A percentile compares a stretch with the other conserved stretches of the same genome.
Conservation (phyloP, 1,140 invertebrate genomes). For the Diachasma alloeum region DNA sequence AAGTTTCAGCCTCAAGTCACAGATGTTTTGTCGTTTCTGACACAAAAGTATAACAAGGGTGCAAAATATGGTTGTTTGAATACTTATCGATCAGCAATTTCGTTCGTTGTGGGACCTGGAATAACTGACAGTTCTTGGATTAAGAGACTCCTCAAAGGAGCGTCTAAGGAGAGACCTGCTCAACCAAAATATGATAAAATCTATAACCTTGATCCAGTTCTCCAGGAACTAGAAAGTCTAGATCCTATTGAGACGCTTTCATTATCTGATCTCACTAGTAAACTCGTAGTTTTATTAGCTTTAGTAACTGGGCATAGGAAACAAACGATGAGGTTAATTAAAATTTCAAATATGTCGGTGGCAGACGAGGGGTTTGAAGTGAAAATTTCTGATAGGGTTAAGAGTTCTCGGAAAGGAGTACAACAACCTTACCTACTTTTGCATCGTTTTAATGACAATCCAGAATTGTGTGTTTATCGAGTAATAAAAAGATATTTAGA, state of each 20-base stretch:
- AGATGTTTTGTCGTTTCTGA: conserved; percentile 1
- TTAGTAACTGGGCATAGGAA: conserved; percentile 16
- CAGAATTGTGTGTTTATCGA: conserved; percentile 4
- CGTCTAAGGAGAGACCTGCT: conserved; percentile 8
- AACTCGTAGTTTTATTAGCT: conserved; percentile 24
- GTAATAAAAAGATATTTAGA: conserved; percentile 10
- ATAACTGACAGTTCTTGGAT: conserved; percentile 6
- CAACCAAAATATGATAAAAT: conserved; percentile 18
- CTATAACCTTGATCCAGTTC: conserved; percentile 13
- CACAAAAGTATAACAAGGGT: conserved; percentile 14
- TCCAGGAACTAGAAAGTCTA: conserved; percentile 9
- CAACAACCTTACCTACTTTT: conserved; percentile 7
- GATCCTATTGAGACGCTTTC: neutral
- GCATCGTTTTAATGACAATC: neutral
- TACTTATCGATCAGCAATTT: conserved; percentile 11
- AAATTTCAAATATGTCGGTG: conserved; percentile 14
- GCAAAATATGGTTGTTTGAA: neutral
- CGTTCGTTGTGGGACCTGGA: conserved; percentile 3
- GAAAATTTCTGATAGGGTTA: conserved; percentile 19
- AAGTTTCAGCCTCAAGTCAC: neutral
- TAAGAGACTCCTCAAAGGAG: neutral
- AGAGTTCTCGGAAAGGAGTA: conserved; percentile 14
- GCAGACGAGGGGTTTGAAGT: conserved; percentile 10
- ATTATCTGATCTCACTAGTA: conserved; percentile 2
- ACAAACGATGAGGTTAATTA: conserved; percentile 24